These are phyloP conservation scores for Rhamphomyia laevipes DNA, from an alignment of 2,888 invertebrate genomes.

Conservation along the genomic window DNA sequence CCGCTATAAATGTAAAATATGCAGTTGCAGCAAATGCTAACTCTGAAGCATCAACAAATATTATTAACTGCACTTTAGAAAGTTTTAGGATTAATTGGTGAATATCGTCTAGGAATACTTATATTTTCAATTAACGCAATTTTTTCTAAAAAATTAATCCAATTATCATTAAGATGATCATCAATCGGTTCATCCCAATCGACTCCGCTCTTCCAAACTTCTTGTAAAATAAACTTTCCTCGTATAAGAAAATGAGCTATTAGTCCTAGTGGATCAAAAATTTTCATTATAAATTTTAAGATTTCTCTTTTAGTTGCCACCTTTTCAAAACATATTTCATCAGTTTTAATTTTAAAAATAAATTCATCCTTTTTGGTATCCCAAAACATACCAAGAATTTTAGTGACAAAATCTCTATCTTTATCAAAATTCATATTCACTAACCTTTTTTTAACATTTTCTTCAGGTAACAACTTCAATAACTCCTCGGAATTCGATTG, in stretches of 20 bases:
- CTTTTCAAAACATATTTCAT: background rate
- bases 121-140: background rate
- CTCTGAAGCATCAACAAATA: slow-evolving; percentile 4
- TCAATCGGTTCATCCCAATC: slow-evolving; percentile 5
- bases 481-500: no score
- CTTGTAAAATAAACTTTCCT: slow-evolving; percentile 5
- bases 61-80: background rate
- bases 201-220: background rate
- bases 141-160: background rate
- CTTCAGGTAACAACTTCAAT: no score
- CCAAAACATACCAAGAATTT: no score
- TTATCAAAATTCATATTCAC: no score
- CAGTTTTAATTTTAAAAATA: no score
- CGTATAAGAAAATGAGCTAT: slow-evolving; percentile 1
- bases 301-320: slow-evolving; percentile 3
- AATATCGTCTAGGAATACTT: slow-evolving; percentile 1
- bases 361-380: no score
- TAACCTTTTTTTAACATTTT: no score
- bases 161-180: background rate
- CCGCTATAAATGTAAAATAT: slow-evolving; percentile 1
- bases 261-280: slow-evolving; percentile 4
- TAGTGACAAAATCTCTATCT: no score
- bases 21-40: slow-evolving; percentile 1
- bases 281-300: slow-evolving; percentile 5
- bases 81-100: background rate